Conservation (phyloP, 2,113 vertebrate species). For the Cichladusa arquata region DNA sequence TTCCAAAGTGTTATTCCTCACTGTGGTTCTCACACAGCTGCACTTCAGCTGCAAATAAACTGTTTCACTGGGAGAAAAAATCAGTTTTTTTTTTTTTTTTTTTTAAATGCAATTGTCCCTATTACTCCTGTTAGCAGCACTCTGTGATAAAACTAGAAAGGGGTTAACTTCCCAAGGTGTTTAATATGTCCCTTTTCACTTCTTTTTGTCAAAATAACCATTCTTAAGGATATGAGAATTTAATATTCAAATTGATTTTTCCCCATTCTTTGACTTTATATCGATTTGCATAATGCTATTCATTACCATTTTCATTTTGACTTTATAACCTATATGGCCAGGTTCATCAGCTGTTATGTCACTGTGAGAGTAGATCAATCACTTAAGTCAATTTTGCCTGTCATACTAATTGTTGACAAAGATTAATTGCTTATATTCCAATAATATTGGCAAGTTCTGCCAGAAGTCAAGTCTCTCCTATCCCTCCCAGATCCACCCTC, state of each 20-base stretch:
- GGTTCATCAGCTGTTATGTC: slow-evolving; percentile 1
- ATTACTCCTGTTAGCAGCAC: not conserved
- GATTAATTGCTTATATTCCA: not conserved
- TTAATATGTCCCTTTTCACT: not conserved
- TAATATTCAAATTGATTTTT: not conserved
- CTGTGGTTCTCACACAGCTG: not conserved
- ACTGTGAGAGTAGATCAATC: slow-evolving; percentile 10
- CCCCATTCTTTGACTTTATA: not conserved
- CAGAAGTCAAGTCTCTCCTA: not conserved
- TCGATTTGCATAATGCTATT: not conserved
- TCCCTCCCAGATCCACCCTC: not conserved
- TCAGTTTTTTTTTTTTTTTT: not conserved
- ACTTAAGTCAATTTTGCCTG: slow-evolving; percentile 45
- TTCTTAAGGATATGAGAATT: not conserved
- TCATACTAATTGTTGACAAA: slow-evolving; percentile 29
- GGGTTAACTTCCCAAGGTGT: not conserved
- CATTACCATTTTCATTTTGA: not conserved
- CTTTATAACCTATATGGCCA: not conserved
- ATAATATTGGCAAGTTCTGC: not conserved
- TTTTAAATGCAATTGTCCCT: not conserved
- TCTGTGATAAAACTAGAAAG: not conserved
- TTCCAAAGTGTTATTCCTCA: not conserved
- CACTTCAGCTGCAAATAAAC: not conserved
- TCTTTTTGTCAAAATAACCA: not conserved
- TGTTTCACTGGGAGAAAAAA: not conserved